These are phyloP conservation scores for Styela clava DNA, from an alignment of 23 tunicate species.

Conservation along the genomic window DNA sequence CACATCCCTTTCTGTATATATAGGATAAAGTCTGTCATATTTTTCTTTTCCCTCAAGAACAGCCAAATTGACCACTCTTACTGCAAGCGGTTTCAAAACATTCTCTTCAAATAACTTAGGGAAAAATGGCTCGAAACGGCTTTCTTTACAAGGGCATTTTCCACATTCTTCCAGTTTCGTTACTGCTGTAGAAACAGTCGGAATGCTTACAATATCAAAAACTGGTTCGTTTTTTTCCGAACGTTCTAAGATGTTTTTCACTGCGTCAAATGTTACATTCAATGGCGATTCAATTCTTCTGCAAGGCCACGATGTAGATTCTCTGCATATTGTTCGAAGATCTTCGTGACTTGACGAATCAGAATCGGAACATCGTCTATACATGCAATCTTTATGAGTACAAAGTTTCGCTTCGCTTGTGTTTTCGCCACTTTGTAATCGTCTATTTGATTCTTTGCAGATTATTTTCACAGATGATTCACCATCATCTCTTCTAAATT, in stretches of 20 bases:
- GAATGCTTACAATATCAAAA: neutral
- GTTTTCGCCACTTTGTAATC: neutral
- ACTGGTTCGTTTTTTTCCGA: neutral
- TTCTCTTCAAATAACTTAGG: constrained; percentile 40
- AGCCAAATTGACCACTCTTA: constrained; percentile 42
- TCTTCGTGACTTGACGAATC: neutral
- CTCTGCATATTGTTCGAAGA: neutral
- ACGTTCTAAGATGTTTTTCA: constrained; percentile 24
- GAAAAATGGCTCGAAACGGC: constrained; percentile 58
- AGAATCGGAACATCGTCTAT: neutral
- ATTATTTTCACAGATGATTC: neutral
- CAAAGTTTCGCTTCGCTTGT: neutral
- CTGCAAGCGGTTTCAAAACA: constrained; percentile 45
- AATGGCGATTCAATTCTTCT: constrained; percentile 4
- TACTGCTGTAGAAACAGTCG: neutral
- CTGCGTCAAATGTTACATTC: constrained; percentile 43
- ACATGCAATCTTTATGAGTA: neutral
- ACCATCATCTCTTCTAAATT: neutral
- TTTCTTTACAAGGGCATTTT: constrained; percentile 13
- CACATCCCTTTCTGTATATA: constrained; percentile 39
- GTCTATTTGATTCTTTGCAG: neutral
- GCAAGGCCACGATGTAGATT: constrained; percentile 12
- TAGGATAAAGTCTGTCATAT: constrained; percentile 20
- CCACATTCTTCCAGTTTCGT: constrained; percentile 9
- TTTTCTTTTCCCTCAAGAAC: constrained; percentile 35